These are phyloP conservation scores for Trissolcus brochymenae DNA, from an alignment of 2,888 invertebrate species.

Conservation along the genomic window DNA sequence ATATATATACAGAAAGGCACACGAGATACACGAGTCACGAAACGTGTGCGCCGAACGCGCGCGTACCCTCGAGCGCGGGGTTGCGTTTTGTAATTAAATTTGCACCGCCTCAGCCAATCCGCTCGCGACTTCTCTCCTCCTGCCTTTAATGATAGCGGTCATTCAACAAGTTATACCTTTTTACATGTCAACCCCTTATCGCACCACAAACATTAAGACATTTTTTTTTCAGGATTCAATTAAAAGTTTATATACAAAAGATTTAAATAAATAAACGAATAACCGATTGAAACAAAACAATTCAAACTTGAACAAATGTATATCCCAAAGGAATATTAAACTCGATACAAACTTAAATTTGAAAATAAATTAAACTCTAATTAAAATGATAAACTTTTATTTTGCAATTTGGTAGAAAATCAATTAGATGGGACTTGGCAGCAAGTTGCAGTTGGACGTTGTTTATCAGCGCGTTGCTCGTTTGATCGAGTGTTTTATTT, in stretches of 20 bases:
- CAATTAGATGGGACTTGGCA: constrained; percentile 2
- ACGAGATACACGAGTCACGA: constrained; percentile 49
- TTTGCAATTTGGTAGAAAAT: neutral
- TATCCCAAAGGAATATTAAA: neutral
- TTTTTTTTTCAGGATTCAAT: no score
- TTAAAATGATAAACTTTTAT: neutral
- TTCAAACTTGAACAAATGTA: no score
- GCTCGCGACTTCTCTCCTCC: neutral
- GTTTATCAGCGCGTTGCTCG: constrained; percentile 19
- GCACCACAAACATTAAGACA: no score
- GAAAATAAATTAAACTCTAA: no score
- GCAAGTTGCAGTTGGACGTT: constrained; percentile 11
- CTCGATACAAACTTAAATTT: neutral
- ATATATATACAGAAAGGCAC: constrained; percentile 6
- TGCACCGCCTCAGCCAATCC: constrained; percentile 18
- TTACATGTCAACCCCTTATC: no score
- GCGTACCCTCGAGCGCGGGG: constrained; percentile 16
- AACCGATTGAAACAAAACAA: no score
- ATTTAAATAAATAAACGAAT: neutral
- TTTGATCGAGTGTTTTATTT: constrained; percentile 32
- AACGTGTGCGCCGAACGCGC: constrained; percentile 1
- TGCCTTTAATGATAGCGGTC: constrained; percentile 1
- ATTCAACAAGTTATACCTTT: constrained; percentile 33
- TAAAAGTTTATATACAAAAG: neutral
- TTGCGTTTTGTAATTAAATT: constrained; percentile 29